phyloP scores from a whole-genome alignment of 1,140 invertebrate genomes.

The Radopholus similis region DNA sequence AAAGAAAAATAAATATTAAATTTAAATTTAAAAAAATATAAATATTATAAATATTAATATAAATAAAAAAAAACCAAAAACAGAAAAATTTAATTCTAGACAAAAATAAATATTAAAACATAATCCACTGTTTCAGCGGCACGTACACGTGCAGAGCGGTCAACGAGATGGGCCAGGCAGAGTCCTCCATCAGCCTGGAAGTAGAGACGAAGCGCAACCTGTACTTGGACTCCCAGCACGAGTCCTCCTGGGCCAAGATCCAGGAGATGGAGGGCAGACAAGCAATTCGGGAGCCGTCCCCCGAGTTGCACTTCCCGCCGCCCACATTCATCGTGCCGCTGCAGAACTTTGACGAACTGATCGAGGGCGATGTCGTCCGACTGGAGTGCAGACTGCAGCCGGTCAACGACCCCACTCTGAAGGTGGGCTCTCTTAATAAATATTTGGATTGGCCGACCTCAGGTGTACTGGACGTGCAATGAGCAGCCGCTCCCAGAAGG shows the following conservation, averaged over 20 bases:
- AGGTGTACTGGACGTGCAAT: conserved; percentile 77
- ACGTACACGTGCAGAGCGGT: conserved; percentile 85
- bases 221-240: conserved; percentile 65
- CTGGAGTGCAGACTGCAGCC: conserved; percentile 73
- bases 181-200: conserved; percentile 80
- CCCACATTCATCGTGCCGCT: conserved; percentile 53
- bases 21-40: background rate
- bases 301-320: conserved; percentile 45
- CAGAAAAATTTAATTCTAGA: no score
- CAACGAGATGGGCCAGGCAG: conserved; percentile 86
- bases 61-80: no score
- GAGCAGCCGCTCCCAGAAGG: conserved; percentile 65
- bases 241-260: conserved; percentile 87
- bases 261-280: conserved; percentile 55
- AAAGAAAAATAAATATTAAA: conserved; percentile 71
- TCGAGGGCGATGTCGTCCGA: conserved; percentile 84
- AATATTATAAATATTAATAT: no score
- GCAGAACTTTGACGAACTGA: conserved; percentile 63
- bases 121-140: no score
- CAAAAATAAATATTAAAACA: no score
- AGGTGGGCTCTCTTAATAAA: conserved; percentile 64
- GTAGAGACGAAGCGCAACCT: conserved; percentile 52
- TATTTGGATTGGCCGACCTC: background rate
- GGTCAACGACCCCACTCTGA: conserved; percentile 62
- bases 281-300: conserved; percentile 34